Evolutionary conservation across 2,888 invertebrate species (phyloP).

Genomic region (Agelastica alni): DNA sequence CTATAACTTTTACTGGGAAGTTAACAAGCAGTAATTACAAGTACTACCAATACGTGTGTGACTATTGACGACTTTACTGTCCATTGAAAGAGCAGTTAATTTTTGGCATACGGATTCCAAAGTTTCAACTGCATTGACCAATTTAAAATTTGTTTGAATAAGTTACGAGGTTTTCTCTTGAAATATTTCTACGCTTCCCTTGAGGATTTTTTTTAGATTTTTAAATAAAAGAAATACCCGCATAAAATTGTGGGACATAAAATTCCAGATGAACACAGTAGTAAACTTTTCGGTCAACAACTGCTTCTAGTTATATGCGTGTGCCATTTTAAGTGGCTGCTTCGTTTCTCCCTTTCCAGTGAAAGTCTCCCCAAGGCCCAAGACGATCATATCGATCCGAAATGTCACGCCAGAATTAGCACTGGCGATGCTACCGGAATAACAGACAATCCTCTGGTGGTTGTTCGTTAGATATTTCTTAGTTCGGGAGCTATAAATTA

Average conservation of each 20-base stretch:
- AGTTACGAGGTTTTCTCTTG: too few species aligned
- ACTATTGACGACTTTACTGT: too few species aligned
- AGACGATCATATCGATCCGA: slow-evolving; percentile 27
- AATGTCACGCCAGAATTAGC: slow-evolving; percentile 21
- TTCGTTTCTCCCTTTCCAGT: slow-evolving; percentile 13
- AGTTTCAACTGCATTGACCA: too few species aligned
- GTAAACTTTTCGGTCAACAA: slow-evolving; percentile 18
- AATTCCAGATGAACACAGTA: slow-evolving; percentile 10
- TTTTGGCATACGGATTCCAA: too few species aligned
- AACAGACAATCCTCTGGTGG: slow-evolving; percentile 14
- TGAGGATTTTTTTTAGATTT: too few species aligned
- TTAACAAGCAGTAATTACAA: too few species aligned
- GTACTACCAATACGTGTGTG: too few species aligned
- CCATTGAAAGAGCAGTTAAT: too few species aligned
- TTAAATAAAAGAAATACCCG: slow-evolving; percentile 10
- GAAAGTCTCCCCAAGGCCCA: slow-evolving; percentile 26
- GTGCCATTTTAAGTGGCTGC: slow-evolving; percentile 8
- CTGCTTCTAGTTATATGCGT: slow-evolving; percentile 10
- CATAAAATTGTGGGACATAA: slow-evolving; percentile 10
- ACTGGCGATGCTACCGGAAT: slow-evolving; percentile 13
- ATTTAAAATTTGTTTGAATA: too few species aligned
- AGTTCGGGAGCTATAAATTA: slow-evolving; percentile 11
- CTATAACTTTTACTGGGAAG: too few species aligned
- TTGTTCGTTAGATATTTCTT: background rate
- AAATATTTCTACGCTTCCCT: too few species aligned